These are phyloP conservation scores for Thunnus maccoyii DNA, from an alignment of 2,113 vertebrate genomes.

Conservation along the genomic window DNA sequence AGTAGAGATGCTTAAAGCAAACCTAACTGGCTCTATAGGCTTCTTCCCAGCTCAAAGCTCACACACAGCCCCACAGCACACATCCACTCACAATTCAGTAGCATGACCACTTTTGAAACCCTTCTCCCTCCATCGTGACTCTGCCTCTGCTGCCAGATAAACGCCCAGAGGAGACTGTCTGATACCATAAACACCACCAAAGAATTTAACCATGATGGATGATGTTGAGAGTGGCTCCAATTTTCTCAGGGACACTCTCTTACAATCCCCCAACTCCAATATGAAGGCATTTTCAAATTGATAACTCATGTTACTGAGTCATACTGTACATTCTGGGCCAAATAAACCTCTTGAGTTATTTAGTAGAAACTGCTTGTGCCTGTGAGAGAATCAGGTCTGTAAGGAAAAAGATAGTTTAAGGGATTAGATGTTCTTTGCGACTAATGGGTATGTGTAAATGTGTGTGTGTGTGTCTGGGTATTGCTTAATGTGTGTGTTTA, in stretches of 20 bases:
- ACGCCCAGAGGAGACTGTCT: constrained; percentile 48
- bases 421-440: constrained; percentile 55
- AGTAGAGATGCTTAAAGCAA: constrained; percentile 46
- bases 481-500: constrained; percentile 76
- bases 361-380: constrained; percentile 39
- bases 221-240: constrained; percentile 31
- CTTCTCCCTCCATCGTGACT: constrained; percentile 32
- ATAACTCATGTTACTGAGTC: constrained; percentile 45
- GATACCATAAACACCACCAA: constrained; percentile 56
- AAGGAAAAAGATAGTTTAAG: constrained; percentile 44
- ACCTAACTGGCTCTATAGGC: constrained; percentile 26
- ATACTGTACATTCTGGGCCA: constrained; percentile 30
- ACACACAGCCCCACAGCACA: constrained; percentile 32
- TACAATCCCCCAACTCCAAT: constrained; percentile 38
- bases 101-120: constrained; percentile 42
- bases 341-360: constrained; percentile 54
- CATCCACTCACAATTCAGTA: constrained; percentile 41
- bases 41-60: constrained; percentile 39
- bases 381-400: constrained; percentile 39
- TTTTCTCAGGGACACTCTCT: constrained; percentile 35
- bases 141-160: constrained; percentile 54
- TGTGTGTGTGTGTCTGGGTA: constrained; percentile 35
- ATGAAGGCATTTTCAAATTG: constrained; percentile 59
- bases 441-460: constrained; percentile 31
- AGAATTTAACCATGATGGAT: constrained; percentile 63